A percentile compares a stretch with the other conserved stretches of the same genome.
phyloP scores from a whole-genome alignment of 2,888 invertebrate genomes.

The Trachelus troglodyta region DNA sequence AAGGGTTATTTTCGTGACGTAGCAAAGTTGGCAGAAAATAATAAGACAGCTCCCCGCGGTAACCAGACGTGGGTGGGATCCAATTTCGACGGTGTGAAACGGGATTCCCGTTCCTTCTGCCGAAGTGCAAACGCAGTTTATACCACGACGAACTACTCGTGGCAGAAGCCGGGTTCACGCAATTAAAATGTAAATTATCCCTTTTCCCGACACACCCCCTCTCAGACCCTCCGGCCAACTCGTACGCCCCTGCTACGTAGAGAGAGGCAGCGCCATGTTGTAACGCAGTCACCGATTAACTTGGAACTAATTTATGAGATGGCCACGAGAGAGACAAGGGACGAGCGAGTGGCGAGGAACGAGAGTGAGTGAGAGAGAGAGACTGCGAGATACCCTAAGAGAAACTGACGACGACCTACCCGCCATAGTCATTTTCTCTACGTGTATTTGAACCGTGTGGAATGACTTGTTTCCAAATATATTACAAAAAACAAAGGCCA shows the following conservation, averaged over 20 bases:
- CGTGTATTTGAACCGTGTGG: neutral
- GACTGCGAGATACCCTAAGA: slow-evolving; percentile 10
- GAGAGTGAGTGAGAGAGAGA: neutral
- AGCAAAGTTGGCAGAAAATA: slow-evolving; percentile 11
- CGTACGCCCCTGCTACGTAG: slow-evolving; percentile 7
- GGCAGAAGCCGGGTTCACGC: slow-evolving; percentile 38
- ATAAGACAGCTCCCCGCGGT: slow-evolving; percentile 16
- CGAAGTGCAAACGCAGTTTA: slow-evolving; percentile 9
- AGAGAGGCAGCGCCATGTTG: slow-evolving; percentile 17
- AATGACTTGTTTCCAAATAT: too few species aligned
- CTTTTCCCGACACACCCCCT: slow-evolving; percentile 38
- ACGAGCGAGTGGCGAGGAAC: neutral
- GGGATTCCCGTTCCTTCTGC: slow-evolving; percentile 15
- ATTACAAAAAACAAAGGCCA: too few species aligned
- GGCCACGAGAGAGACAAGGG: slow-evolving; percentile 16
- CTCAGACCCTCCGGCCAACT: slow-evolving; percentile 9
- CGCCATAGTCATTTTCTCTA: slow-evolving; percentile 20
- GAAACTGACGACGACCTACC: slow-evolving; percentile 23
- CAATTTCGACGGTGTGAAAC: slow-evolving; percentile 25
- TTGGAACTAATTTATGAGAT: slow-evolving; percentile 55
- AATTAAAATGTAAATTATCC: slow-evolving; percentile 63
- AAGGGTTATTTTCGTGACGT: neutral
- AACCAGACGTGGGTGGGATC: slow-evolving; percentile 9
- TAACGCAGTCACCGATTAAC: slow-evolving; percentile 54
- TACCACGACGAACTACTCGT: neutral